phyloP scores from a whole-genome alignment of 2,888 invertebrate species.

The Arrhopalites spinosus region DNA sequence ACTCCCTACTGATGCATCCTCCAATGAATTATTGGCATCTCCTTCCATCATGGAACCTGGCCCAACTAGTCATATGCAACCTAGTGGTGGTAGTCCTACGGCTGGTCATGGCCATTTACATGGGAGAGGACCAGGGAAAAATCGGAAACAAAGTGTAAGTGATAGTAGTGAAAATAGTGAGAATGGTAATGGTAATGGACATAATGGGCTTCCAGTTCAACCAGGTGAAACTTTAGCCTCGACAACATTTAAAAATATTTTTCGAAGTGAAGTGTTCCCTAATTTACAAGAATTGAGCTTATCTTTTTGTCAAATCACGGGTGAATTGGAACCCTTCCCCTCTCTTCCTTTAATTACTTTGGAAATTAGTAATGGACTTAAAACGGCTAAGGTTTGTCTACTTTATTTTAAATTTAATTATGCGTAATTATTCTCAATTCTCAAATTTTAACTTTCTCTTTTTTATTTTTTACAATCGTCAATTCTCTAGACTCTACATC shows the following conservation, averaged over 20 bases:
- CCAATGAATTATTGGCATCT: neutral
- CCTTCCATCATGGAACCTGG: neutral
- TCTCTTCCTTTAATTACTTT: slow-evolving; percentile 77
- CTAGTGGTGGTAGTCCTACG: too few species aligned
- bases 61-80: neutral
- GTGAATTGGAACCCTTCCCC: slow-evolving; percentile 76
- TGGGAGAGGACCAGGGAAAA: neutral
- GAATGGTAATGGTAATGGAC: too few species aligned
- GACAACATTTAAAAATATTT: slow-evolving; percentile 64
- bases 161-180: slow-evolving; percentile 5
- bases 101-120: neutral
- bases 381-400: slow-evolving; percentile 64
- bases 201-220: neutral
- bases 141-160: neutral
- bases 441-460: too few species aligned
- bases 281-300: slow-evolving; percentile 85
- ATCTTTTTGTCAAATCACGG: slow-evolving; percentile 84
- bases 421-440: too few species aligned
- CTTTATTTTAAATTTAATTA: too few species aligned
- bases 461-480: too few species aligned
- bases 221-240: neutral
- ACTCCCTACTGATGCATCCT: neutral
- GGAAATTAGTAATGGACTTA: slow-evolving; percentile 83
- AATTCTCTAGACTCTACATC: slow-evolving; percentile 60
- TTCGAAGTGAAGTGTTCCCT: slow-evolving; percentile 68